Evolutionary conservation across 2,888 invertebrate genomes (phyloP).

Genomic region (Hypena proboscidalis): DNA sequence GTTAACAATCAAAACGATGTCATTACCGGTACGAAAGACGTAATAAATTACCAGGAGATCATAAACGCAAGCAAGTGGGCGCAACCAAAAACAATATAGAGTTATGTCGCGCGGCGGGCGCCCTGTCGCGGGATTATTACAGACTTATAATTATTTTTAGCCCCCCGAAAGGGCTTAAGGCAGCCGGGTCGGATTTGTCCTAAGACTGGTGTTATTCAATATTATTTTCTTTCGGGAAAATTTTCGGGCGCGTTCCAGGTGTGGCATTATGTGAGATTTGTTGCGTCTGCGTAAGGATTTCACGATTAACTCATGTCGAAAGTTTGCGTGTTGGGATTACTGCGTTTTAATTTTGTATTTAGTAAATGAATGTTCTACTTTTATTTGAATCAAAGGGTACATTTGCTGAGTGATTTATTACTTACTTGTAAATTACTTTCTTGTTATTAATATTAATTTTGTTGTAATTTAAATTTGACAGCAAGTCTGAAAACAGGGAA

Average conservation of each 20-base stretch:
- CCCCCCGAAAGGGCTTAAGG: constrained; percentile 77
- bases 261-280: constrained; percentile 66
- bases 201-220: constrained; percentile 78
- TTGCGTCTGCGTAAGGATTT: constrained; percentile 47
- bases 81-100: constrained; percentile 56
- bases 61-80: constrained; percentile 46
- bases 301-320: constrained; percentile 44
- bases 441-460: constrained; percentile 3
- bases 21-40: constrained; percentile 32
- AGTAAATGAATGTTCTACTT: no score
- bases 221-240: constrained; percentile 71
- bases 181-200: constrained; percentile 76
- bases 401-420: no score
- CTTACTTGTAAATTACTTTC: no score
- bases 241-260: constrained; percentile 60
- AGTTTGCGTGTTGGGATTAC: constrained; percentile 13
- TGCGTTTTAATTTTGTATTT: background rate
- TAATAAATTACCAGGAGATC: constrained; percentile 48
- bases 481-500: constrained; percentile 5
- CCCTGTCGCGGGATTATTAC: constrained; percentile 54
- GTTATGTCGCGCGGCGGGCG: constrained; percentile 51
- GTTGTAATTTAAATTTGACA: constrained; percentile 14
- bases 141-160: constrained; percentile 65
- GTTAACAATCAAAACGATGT: constrained; percentile 36
- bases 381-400: no score